Evolutionary conservation across 2,888 invertebrate species (phyloP).

Genomic region (Lagria hirta): DNA sequence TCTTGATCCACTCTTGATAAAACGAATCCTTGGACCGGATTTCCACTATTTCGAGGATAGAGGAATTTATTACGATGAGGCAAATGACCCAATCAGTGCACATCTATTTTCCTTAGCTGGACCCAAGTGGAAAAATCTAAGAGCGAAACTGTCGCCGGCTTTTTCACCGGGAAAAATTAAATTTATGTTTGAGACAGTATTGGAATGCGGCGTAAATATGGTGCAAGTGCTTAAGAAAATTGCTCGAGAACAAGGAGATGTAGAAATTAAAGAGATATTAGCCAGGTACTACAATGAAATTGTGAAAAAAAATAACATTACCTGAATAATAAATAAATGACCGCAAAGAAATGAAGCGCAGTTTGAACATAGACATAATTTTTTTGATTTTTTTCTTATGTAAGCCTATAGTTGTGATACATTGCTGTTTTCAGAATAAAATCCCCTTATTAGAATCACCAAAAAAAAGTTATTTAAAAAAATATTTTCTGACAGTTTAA

Average conservation of each 20-base stretch:
- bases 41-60: constrained; percentile 67
- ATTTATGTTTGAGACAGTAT: constrained; percentile 63
- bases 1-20: constrained; percentile 63
- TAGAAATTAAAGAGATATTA: constrained; percentile 57
- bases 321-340: neutral
- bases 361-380: too few species aligned
- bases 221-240: constrained; percentile 51
- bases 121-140: constrained; percentile 63
- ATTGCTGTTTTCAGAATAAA: too few species aligned
- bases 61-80: constrained; percentile 63
- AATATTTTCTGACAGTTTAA: too few species aligned
- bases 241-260: constrained; percentile 36
- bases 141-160: constrained; percentile 65
- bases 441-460: too few species aligned
- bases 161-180: constrained; percentile 70
- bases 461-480: too few species aligned
- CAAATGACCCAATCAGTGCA: constrained; percentile 62
- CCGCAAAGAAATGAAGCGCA: too few species aligned
- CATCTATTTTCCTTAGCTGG: constrained; percentile 63
- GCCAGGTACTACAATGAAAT: constrained; percentile 45
- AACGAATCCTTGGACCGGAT: constrained; percentile 59
- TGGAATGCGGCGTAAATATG: constrained; percentile 60
- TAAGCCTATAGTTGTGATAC: too few species aligned
- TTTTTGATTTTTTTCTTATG: too few species aligned
- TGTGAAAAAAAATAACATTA: too few species aligned